Percentiles rank a stretch among this genome's conserved stretches.
phyloP scores from a whole-genome alignment of 2,888 invertebrate species.

The Teleiodes luculella region DNA sequence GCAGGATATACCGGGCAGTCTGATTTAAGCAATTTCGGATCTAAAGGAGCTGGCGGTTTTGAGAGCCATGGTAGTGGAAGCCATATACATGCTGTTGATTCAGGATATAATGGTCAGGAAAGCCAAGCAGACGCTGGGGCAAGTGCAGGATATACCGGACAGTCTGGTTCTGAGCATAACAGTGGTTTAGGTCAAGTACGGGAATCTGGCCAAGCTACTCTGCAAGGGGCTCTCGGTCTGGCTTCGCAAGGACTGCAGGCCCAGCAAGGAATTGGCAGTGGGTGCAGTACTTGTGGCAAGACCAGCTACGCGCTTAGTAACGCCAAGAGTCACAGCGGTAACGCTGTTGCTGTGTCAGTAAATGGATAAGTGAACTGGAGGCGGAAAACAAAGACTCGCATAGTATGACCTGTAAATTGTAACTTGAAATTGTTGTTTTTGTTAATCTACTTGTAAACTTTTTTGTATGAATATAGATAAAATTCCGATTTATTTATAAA shows the following conservation, averaged over 20 bases:
- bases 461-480: too few species aligned
- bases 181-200: background rate
- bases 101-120: background rate
- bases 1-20: too few species aligned
- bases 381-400: too few species aligned
- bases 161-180: background rate
- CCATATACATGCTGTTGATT: background rate
- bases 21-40: background rate
- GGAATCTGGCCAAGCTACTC: constrained; percentile 31
- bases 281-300: constrained; percentile 59
- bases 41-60: background rate
- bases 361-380: constrained; percentile 46
- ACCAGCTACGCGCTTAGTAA: constrained; percentile 63
- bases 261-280: too few species aligned
- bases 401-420: too few species aligned
- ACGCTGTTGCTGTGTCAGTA: constrained; percentile 62
- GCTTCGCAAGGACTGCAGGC: constrained; percentile 54
- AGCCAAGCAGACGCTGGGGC: background rate
- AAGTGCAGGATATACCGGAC: background rate
- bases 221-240: constrained; percentile 51
- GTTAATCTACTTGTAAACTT: too few species aligned
- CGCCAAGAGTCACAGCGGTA: constrained; percentile 60
- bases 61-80: background rate
- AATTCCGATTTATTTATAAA: too few species aligned
- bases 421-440: too few species aligned